phyloP scores from a whole-genome alignment of 2,888 invertebrate species.

The Melangyna quadrimaculata region DNA sequence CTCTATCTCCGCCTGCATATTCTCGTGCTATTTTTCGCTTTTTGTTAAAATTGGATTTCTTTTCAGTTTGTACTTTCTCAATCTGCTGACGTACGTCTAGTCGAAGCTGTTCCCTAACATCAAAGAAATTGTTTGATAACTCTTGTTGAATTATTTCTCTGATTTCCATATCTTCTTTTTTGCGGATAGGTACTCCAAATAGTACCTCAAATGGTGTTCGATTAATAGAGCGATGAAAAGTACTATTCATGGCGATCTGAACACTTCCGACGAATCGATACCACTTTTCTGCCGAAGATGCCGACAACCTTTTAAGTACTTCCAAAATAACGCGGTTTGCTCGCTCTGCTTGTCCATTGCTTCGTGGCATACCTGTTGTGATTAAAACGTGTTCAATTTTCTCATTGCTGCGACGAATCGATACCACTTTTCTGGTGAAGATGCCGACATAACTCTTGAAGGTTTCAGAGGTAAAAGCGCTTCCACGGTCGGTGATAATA shows the following conservation, averaged over 20 bases:
- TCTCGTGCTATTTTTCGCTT: too few species aligned
- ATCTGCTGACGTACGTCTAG: background rate
- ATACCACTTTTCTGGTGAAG: too few species aligned
- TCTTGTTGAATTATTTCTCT: background rate
- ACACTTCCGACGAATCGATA: too few species aligned
- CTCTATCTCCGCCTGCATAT: too few species aligned
- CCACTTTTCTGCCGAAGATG: too few species aligned
- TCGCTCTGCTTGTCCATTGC: too few species aligned
- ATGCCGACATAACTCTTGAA: constrained; percentile 27
- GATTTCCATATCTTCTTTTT: constrained; percentile 11
- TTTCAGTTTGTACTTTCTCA: background rate
- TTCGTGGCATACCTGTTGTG: too few species aligned
- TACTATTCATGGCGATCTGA: too few species aligned
- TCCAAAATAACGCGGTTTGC: too few species aligned
- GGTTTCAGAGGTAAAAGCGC: constrained; percentile 76
- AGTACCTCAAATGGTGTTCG: constrained; percentile 12
- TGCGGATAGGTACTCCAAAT: constrained; percentile 5
- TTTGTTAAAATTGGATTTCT: too few species aligned
- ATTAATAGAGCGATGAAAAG: background rate
- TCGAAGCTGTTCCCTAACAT: constrained; percentile 1
- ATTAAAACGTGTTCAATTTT: constrained; percentile 11
- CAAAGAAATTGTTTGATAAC: background rate
- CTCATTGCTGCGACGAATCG: constrained; percentile 40
- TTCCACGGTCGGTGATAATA: constrained; percentile 76
- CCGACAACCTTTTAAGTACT: too few species aligned